Evolutionary conservation across 2,888 invertebrate species (phyloP).

Genomic region (Cetonia aurata): DNA sequence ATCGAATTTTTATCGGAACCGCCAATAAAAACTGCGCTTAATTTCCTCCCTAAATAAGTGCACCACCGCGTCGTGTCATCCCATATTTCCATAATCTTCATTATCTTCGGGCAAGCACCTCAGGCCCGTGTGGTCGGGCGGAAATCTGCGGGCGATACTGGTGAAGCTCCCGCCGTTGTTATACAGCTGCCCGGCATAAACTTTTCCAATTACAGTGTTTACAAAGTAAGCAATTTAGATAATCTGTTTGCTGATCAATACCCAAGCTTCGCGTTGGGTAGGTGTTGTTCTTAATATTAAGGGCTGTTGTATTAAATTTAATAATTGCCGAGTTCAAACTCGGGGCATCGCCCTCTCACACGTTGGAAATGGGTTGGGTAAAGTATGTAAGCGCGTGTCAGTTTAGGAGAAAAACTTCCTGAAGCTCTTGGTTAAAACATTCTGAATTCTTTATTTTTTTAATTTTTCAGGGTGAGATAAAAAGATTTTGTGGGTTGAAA

Average conservation of each 20-base stretch:
- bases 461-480: too few species aligned
- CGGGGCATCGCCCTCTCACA: conserved; percentile 37
- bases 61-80: neutral
- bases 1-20: too few species aligned
- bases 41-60: too few species aligned
- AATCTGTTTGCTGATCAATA: conserved; percentile 63
- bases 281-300: conserved; percentile 52
- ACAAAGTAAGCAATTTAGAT: conserved; percentile 64
- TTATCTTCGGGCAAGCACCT: conserved; percentile 45
- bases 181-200: conserved; percentile 54
- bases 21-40: too few species aligned
- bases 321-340: conserved; percentile 59
- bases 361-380: too few species aligned
- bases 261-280: conserved; percentile 53
- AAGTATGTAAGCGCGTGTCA: too few species aligned
- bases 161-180: conserved; percentile 48
- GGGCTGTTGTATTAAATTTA: conserved; percentile 58
- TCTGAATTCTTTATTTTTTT: too few species aligned
- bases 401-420: too few species aligned
- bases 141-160: neutral
- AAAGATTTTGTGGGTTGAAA: too few species aligned
- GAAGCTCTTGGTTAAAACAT: too few species aligned
- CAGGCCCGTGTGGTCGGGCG: conserved; percentile 6
- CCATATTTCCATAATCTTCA: conserved; percentile 51
- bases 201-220: conserved; percentile 64